Evolutionary conservation across 30 jellyfish, hydroid and myxozoan genomes (phyloP).

Genomic region (Haliclystus octoradiatus): DNA sequence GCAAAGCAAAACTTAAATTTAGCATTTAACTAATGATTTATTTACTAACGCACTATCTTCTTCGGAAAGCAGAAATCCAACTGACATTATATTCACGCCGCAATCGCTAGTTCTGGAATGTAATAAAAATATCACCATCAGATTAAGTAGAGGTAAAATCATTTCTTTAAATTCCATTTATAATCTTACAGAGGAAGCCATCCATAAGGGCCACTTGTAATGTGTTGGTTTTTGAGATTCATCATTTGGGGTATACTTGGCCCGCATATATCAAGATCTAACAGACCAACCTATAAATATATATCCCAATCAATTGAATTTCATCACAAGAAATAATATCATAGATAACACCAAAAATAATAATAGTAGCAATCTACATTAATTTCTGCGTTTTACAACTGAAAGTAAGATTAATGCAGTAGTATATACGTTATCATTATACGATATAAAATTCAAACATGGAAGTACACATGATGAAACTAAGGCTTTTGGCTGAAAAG

Average conservation of each 20-base stretch:
- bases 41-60: slow-evolving; percentile 31
- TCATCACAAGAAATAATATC: too few relatives aligned
- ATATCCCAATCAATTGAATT: too few relatives aligned
- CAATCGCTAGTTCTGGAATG: slow-evolving; percentile 25
- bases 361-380: too few relatives aligned
- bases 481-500: too few relatives aligned
- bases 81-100: slow-evolving; percentile 39
- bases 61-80: slow-evolving; percentile 31
- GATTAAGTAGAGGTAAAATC: too few relatives aligned
- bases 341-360: too few relatives aligned
- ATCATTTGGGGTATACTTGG: slow-evolving; percentile 49
- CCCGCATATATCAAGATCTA: slow-evolving; percentile 63
- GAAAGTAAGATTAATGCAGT: too few relatives aligned
- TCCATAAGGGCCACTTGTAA: slow-evolving; percentile 33
- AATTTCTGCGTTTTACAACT: too few relatives aligned
- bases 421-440: too few relatives aligned
- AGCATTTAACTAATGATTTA: neutral
- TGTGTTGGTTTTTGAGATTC: slow-evolving; percentile 19
- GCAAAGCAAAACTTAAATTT: neutral
- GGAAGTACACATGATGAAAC: too few relatives aligned
- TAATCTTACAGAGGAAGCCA: slow-evolving; percentile 62
- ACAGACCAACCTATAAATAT: slow-evolving; percentile 38
- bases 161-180: too few relatives aligned
- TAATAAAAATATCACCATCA: neutral
- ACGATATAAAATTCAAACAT: too few relatives aligned